Base-by-base conservation (phyloP, 2,113 vertebrate species). In the Meleagris gallopavo region DNA sequence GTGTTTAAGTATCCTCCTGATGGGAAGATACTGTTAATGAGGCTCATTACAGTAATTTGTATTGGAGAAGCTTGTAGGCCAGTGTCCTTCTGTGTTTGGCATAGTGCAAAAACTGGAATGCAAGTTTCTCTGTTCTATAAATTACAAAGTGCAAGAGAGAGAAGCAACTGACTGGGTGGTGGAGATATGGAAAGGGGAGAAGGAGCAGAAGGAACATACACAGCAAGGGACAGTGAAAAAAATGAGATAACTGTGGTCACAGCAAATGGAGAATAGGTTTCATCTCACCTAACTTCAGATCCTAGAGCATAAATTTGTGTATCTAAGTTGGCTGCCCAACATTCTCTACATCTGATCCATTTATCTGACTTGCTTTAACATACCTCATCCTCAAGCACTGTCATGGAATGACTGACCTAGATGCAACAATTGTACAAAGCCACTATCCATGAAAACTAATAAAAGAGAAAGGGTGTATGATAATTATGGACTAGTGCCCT, bases 41-140 rank as follows among this genome's bases (percentile, higher is more conserved):
- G 67, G 72, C 52, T 91, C 87, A 80, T 89, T 92, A 87, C 78
- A 74, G 52, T 57, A 60, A 89, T 87, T 94, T 94, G 58, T 32
- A 22, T 15, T 34, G 58, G 54, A 89, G 64, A 85, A 2, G 1
- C 70, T 92, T 88, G 85, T 64, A 83, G 75, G 79, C 64, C 60
- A 52, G 50, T 64, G 34, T 85, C 79, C 46, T 75, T 81, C 38
- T 17, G 50, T 55, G 38, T 36, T 74, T 86, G 75, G 60, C 78
- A 73, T 16, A 62, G 45, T 16, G 58, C 46, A 81, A 74, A 65
- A 88, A 78, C 4, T 57, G 50, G 72, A 83, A 48, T 34, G 54
- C 34, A 57, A 27, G 15, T 71, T 79, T 83, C 67, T 82, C 55
- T 91, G 54, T 67, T 87, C 78, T 74, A 27, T 64, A 73, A 83